Conservation (phyloP, 2,797 vertebrate species). For the Ptychobarbus kaznakovi region DNA sequence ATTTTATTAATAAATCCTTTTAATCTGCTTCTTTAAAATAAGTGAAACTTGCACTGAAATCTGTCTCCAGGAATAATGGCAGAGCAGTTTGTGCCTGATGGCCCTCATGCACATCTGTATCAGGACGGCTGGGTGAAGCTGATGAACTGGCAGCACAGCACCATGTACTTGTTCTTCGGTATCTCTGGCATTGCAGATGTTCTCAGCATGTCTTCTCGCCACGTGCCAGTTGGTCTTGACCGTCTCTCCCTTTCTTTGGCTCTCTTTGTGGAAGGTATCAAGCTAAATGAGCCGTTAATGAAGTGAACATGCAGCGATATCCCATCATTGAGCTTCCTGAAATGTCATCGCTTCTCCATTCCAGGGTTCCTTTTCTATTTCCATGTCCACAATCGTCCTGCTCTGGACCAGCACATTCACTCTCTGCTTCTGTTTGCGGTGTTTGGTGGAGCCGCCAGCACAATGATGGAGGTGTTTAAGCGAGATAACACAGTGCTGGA, state of each 20-base stretch:
- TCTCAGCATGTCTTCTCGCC: constrained; percentile 65
- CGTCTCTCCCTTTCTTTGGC: constrained; percentile 83
- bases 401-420: constrained; percentile 91
- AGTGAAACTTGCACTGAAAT: neutral
- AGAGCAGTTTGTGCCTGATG: constrained; percentile 94
- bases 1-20: too few species aligned
- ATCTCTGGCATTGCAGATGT: constrained; percentile 82
- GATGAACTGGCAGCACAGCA: constrained; percentile 99
- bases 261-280: constrained; percentile 88
- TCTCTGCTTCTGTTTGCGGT: constrained; percentile 83
- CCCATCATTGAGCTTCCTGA: neutral
- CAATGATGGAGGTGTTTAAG: constrained; percentile 84
- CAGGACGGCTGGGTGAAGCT: constrained; percentile 85
- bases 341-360: neutral
- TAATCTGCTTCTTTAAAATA: too few species aligned
- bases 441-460: constrained; percentile 76
- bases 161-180: constrained; percentile 96
- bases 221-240: constrained; percentile 81
- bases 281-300: neutral
- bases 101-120: constrained; percentile 88
- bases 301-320: neutral
- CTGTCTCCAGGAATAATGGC: constrained; percentile 86
- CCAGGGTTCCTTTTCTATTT: constrained; percentile 93
- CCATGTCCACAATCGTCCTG: constrained; percentile 83
- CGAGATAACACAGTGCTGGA: constrained; percentile 84